phyloP scores from a whole-genome alignment of 2,888 invertebrate species.

The Cosmia pyralina region DNA sequence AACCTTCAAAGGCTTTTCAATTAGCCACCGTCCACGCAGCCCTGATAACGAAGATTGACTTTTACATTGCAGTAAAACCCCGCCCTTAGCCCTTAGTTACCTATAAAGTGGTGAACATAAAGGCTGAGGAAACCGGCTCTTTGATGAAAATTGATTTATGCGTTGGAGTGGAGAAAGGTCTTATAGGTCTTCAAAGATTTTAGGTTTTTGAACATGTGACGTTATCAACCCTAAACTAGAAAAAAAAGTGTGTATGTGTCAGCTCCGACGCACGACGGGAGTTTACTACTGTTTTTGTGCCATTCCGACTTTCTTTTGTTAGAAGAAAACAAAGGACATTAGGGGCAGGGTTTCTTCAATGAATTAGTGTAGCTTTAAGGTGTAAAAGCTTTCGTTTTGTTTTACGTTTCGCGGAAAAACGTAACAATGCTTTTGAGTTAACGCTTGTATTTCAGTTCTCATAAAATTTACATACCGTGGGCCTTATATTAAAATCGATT shows the following conservation, averaged over 20 bases:
- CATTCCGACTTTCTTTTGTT: no score
- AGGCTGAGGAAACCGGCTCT: constrained; percentile 36
- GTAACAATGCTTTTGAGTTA: no score
- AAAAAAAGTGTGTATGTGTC: not conserved
- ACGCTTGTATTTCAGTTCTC: no score
- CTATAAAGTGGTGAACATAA: constrained; percentile 57
- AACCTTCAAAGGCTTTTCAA: constrained; percentile 70
- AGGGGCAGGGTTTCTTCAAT: no score
- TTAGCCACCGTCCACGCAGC: constrained; percentile 65
- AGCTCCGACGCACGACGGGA: no score
- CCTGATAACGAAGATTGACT: constrained; percentile 78
- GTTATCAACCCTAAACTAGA: not conserved
- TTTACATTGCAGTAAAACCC: constrained; percentile 74
- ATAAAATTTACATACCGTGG: no score
- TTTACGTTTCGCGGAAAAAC: no score
- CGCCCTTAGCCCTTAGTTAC: constrained; percentile 58
- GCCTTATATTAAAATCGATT: no score
- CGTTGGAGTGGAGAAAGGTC: constrained; percentile 30
- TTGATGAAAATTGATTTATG: constrained; percentile 63
- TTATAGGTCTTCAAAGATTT: not conserved
- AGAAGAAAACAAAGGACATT: no score
- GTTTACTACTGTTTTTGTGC: no score
- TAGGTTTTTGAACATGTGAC: not conserved
- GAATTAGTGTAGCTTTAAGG: no score
- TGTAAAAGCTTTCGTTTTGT: no score